Percentiles rank a stretch among this genome's conserved stretches.
These are phyloP conservation scores for Regulus satrapa DNA, from an alignment of 2,113 vertebrate genomes.

Conservation along the genomic window DNA sequence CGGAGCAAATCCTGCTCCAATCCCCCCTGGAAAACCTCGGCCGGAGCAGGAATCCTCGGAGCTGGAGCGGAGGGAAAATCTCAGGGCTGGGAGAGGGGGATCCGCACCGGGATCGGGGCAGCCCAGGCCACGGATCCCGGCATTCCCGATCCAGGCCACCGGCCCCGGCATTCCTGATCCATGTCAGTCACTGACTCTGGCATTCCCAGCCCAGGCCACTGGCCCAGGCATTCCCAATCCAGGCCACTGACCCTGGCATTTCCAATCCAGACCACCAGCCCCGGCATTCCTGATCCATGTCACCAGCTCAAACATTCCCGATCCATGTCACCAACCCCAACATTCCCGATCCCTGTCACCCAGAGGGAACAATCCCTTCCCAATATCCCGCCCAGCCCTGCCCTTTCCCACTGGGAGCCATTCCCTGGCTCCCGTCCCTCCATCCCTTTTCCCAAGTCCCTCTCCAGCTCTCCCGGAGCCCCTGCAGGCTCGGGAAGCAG, in stretches of 20 bases:
- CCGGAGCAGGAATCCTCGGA: not conserved
- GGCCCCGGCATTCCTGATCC: not conserved
- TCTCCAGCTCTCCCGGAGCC: too few relatives aligned
- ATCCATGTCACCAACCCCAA: too few relatives aligned
- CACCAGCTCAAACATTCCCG: not conserved
- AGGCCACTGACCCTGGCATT: not conserved
- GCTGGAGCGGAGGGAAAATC: rapidly evolving
- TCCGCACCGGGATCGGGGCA: not conserved
- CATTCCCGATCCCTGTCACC: not conserved
- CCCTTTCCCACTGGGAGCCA: too few relatives aligned
- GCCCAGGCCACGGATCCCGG: not conserved
- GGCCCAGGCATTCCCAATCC: not conserved
- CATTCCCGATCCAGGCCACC: not conserved
- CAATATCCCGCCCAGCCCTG: too few relatives aligned
- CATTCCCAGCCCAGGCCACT: not conserved
- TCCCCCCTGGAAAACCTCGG: not conserved
- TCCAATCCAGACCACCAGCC: too few relatives aligned
- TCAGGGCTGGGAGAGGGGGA: not conserved
- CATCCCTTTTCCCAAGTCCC: too few relatives aligned
- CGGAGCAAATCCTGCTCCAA: not conserved
- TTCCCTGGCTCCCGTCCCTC: too few relatives aligned
- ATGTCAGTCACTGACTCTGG: rapidly evolving
- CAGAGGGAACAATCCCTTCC: too few relatives aligned
- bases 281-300: not conserved
- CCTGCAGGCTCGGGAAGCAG: too few relatives aligned